Evolutionary conservation across 1,140 invertebrate genomes (phyloP).

Genomic region (Rhopalosiphum maidis): DNA sequence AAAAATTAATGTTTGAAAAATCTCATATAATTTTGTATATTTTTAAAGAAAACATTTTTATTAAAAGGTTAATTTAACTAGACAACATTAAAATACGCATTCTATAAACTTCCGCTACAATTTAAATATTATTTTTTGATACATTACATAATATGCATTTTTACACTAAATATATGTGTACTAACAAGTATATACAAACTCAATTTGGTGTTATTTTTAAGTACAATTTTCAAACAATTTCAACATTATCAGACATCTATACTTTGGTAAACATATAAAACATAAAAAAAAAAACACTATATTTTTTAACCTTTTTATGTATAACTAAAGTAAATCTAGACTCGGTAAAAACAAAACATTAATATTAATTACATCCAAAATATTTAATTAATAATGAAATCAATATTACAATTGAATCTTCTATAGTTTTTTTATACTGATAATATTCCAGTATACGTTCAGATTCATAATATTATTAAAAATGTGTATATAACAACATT

Average conservation of each 20-base stretch:
- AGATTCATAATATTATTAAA: no score
- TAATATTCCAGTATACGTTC: no score
- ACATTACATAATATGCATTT: neutral
- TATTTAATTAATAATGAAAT: neutral
- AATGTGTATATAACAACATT: no score
- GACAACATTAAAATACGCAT: neutral
- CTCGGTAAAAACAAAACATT: neutral
- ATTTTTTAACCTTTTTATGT: neutral
- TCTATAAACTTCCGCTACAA: neutral
- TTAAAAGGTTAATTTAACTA: neutral
- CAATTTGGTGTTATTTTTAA: neutral
- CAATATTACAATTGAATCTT: no score
- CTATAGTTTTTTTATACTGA: no score
- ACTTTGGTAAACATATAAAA: neutral
- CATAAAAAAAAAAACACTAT: neutral
- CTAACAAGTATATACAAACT: neutral
- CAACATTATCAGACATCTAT: neutral
- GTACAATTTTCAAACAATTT: neutral
- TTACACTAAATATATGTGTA: neutral
- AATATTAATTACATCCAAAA: neutral
- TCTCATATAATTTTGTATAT: neutral
- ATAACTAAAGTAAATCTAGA: neutral
- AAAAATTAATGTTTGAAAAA: neutral
- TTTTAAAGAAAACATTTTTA: neutral
- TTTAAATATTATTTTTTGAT: neutral